Percentiles rank a stretch among this genome's conserved stretches.
Conservation (phyloP, 2,888 invertebrate genomes). For the Agrochola macilenta region DNA sequence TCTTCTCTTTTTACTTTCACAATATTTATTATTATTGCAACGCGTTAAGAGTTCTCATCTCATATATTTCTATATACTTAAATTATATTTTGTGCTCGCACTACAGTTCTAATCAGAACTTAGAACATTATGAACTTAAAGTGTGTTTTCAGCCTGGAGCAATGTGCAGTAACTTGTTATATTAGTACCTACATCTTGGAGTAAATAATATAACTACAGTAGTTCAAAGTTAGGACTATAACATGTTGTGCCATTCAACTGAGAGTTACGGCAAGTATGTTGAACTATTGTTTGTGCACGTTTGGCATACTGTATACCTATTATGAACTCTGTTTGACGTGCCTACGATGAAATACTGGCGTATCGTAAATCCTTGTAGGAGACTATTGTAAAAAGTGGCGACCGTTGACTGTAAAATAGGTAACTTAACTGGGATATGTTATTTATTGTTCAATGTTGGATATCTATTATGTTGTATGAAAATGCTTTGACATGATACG, state of each 20-base stretch:
- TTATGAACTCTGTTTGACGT: background rate
- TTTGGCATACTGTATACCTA: background rate
- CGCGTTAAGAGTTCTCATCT: background rate
- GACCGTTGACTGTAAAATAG: background rate
- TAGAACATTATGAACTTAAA: slow-evolving; percentile 19
- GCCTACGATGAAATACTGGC: background rate
- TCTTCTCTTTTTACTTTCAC: background rate
- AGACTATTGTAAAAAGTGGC: background rate
- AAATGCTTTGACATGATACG: background rate
- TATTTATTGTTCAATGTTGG: slow-evolving; percentile 6
- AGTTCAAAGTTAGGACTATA: slow-evolving; percentile 37
- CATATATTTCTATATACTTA: background rate
- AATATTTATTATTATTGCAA: background rate
- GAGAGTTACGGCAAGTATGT: slow-evolving; percentile 30
- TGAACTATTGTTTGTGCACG: slow-evolving; percentile 22
- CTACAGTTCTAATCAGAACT: slow-evolving; percentile 3
- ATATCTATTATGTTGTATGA: background rate
- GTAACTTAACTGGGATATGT: background rate
- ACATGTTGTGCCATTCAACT: slow-evolving; percentile 26
- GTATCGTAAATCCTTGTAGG: background rate
- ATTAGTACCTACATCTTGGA: slow-evolving; percentile 13
- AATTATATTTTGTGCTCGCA: background rate
- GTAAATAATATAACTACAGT: slow-evolving; percentile 29
- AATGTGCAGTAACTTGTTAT: slow-evolving; percentile 27
- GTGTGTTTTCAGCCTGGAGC: slow-evolving; percentile 9